These are phyloP conservation scores for Trematomus loennbergii DNA, from an alignment of 2,113 vertebrate genomes.

Conservation along the genomic window DNA sequence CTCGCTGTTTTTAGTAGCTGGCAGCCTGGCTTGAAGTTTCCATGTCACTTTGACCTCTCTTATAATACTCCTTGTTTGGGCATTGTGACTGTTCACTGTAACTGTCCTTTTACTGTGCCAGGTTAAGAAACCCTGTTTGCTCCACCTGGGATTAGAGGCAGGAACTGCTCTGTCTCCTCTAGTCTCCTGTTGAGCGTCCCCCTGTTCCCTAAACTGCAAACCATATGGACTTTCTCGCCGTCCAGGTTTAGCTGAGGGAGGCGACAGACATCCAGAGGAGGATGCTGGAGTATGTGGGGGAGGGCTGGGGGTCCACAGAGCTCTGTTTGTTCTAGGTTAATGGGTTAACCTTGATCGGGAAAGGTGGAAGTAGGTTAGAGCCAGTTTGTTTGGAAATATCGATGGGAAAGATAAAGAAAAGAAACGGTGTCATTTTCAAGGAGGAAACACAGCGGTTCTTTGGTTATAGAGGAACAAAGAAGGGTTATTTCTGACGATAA, in stretches of 20 bases:
- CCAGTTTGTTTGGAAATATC: slow-evolving; percentile 53
- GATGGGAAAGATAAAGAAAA: slow-evolving; percentile 33
- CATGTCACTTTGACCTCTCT: slow-evolving; percentile 55
- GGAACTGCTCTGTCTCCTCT: slow-evolving; percentile 65
- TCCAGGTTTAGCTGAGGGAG: slow-evolving; percentile 37
- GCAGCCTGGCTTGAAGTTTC: slow-evolving; percentile 45
- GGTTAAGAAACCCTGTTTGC: slow-evolving; percentile 26
- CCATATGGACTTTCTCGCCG: slow-evolving; percentile 62
- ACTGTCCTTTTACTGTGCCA: slow-evolving; percentile 17
- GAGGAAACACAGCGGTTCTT: neutral
- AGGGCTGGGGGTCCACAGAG: slow-evolving; percentile 43
- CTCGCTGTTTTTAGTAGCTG: slow-evolving; percentile 40
- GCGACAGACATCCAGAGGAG: slow-evolving; percentile 40
- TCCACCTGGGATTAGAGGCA: slow-evolving; percentile 64
- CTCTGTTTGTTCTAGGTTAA: slow-evolving; percentile 66
- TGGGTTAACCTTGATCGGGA: slow-evolving; percentile 55
- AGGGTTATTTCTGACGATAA: slow-evolving; percentile 4
- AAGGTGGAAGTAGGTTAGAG: slow-evolving; percentile 51
- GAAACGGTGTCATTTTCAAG: slow-evolving; percentile 17
- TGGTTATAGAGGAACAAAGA: slow-evolving; percentile 16
- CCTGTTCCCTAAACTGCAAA: slow-evolving; percentile 68
- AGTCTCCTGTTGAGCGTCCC: slow-evolving; percentile 1
- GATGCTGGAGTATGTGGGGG: slow-evolving; percentile 45
- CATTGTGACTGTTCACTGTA: slow-evolving; percentile 43
- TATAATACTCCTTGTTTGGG: slow-evolving; percentile 45